Percentiles rank a stretch among this genome's conserved stretches.
These are phyloP conservation scores for Acanthopleura granulata DNA, from an alignment of 2,888 invertebrate genomes.

Conservation along the genomic window DNA sequence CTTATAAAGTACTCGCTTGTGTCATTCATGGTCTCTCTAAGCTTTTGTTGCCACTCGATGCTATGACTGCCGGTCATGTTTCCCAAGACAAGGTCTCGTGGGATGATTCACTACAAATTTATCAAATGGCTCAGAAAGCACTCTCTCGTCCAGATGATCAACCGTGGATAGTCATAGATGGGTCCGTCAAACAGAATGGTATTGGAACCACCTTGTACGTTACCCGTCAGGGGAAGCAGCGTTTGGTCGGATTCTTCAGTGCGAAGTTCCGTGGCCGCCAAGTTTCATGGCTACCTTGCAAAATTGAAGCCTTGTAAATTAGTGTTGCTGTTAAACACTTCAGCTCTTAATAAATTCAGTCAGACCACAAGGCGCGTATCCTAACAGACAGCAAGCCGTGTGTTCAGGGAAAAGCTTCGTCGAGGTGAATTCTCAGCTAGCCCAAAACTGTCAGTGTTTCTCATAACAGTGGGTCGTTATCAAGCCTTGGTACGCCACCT, in stretches of 20 bases:
- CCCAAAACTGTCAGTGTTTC: not conserved
- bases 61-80: no score
- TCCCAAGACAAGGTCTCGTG: no score
- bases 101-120: no score
- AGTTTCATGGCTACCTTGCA: slow-evolving; percentile 2
- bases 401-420: slow-evolving; percentile 18
- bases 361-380: not conserved
- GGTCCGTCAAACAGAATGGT: no score
- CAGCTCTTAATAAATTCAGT: not conserved
- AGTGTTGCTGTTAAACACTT: slow-evolving; percentile 21
- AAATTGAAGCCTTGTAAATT: not conserved
- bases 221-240: no score
- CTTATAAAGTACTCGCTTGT: no score
- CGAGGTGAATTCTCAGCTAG: slow-evolving; percentile 25
- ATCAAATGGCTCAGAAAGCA: no score
- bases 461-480: slow-evolving; percentile 21
- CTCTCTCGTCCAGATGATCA: no score
- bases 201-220: no score
- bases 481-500: slow-evolving; percentile 19
- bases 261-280: not conserved
- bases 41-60: no score
- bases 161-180: no score
- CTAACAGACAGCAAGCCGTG: slow-evolving; percentile 22
- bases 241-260: slow-evolving; percentile 3
- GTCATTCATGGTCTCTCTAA: no score